Evolutionary conservation across 2,888 invertebrate genomes (phyloP).

Genomic region (Cerceris rybyensis): DNA sequence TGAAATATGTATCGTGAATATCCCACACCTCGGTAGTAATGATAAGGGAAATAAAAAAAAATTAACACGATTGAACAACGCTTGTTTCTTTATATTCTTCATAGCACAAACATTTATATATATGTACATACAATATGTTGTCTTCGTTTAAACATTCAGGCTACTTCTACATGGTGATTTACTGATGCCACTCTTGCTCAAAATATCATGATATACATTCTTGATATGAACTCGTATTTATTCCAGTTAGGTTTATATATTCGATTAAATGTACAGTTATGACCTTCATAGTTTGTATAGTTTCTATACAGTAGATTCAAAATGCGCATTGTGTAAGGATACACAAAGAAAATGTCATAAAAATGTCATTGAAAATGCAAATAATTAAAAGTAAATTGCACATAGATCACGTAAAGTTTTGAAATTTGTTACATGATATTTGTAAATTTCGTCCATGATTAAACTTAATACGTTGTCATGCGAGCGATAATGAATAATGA

Average conservation of each 20-base stretch:
- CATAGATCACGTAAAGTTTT: constrained; percentile 42
- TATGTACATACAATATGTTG: constrained; percentile 25
- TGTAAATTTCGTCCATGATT: constrained; percentile 39
- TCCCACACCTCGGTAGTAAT: background rate
- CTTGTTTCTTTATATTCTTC: constrained; percentile 9
- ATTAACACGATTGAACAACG: constrained; percentile 4
- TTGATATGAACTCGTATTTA: constrained; percentile 47
- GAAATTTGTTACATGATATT: constrained; percentile 18
- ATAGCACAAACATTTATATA: constrained; percentile 22
- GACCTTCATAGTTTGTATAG: constrained; percentile 46
- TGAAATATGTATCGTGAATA: too few relatives aligned
- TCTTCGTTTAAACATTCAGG: constrained; percentile 10
- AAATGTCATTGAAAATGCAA: constrained; percentile 28
- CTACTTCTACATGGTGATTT: constrained; percentile 29
- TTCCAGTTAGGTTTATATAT: constrained; percentile 33
- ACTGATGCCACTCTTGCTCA: constrained; percentile 40
- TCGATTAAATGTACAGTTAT: constrained; percentile 50
- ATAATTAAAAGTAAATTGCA: constrained; percentile 59
- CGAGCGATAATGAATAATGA: constrained; percentile 52
- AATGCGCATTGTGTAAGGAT: constrained; percentile 19
- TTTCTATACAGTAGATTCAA: constrained; percentile 39
- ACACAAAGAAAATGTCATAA: constrained; percentile 40
- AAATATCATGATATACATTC: constrained; percentile 50
- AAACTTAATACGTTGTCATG: constrained; percentile 46
- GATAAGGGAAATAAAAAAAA: background rate